Evolutionary conservation across 1,140 invertebrate species (phyloP).

Genomic region (Pseudomyrmex flavicornis): DNA sequence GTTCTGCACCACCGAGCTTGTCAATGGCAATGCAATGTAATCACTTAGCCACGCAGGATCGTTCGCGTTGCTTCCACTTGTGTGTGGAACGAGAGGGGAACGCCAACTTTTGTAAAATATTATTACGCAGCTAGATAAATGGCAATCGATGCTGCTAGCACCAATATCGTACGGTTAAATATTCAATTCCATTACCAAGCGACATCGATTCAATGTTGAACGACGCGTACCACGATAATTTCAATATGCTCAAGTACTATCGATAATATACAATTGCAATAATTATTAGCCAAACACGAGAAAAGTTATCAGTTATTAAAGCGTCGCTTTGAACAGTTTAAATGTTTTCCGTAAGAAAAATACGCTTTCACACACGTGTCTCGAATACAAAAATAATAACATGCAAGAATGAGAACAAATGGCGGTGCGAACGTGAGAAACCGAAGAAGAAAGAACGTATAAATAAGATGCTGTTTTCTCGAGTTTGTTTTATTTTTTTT

Average conservation of each 20-base stretch:
- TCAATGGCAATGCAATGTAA: conserved; percentile 17
- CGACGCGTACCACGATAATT: conserved; percentile 29
- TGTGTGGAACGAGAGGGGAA: background rate
- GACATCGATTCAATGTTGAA: conserved; percentile 38
- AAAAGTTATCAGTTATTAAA: background rate
- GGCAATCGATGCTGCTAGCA: conserved; percentile 33
- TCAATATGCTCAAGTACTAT: conserved; percentile 2
- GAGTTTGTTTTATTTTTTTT: background rate
- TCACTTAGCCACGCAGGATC: conserved; percentile 27
- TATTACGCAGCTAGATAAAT: conserved; percentile 31
- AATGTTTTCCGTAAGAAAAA: background rate
- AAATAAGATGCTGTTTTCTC: conserved; percentile 7
- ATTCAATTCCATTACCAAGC: conserved; percentile 49
- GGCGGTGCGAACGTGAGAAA: background rate
- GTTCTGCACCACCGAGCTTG: background rate
- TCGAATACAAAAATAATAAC: background rate
- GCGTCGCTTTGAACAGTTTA: background rate
- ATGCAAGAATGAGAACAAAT: background rate
- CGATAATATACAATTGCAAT: conserved; percentile 1
- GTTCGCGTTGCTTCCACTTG: background rate
- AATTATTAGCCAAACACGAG: background rate
- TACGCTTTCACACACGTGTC: background rate
- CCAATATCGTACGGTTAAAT: conserved; percentile 40
- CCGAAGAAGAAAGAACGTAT: background rate
- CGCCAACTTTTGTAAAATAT: conserved; percentile 20